These are phyloP conservation scores for Acanthosepion pharaonis DNA, from an alignment of 2,888 invertebrate species.

Conservation along the genomic window DNA sequence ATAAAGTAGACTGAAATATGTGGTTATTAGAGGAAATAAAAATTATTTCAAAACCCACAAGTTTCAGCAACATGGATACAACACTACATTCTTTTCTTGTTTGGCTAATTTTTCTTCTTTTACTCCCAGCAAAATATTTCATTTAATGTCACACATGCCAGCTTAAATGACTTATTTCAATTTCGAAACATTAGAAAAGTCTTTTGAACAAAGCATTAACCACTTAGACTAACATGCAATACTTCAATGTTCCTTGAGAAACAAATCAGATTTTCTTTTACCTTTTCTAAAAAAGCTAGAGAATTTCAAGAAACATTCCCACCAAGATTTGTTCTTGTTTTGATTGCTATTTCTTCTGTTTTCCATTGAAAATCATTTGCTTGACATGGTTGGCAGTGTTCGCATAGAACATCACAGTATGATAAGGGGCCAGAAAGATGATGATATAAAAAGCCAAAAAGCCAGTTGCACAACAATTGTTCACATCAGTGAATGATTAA, in stretches of 20 bases:
- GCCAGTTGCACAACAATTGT: constrained; percentile 16
- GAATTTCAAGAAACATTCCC: background rate
- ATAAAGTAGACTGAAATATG: background rate
- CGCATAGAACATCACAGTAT: background rate
- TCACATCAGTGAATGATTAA: constrained; percentile 8
- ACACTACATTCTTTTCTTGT: background rate
- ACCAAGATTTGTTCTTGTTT: background rate
- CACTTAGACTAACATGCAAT: background rate
- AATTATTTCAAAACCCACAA: background rate
- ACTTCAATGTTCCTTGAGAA: background rate
- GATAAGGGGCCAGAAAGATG: background rate
- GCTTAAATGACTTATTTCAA: background rate
- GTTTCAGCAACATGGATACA: background rate
- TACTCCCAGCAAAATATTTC: background rate
- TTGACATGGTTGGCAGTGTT: background rate
- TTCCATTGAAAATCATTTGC: constrained; percentile 20
- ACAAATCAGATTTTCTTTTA: background rate
- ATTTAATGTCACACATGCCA: background rate
- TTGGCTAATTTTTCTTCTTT: background rate
- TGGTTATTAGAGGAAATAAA: background rate
- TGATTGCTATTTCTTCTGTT: background rate
- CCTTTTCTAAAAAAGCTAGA: background rate
- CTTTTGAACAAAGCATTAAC: background rate
- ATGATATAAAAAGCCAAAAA: constrained; percentile 8
- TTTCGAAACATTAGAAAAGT: background rate